These are phyloP conservation scores for Tricholauxania praeusta DNA, from an alignment of 2,888 invertebrate genomes.

Conservation along the genomic window DNA sequence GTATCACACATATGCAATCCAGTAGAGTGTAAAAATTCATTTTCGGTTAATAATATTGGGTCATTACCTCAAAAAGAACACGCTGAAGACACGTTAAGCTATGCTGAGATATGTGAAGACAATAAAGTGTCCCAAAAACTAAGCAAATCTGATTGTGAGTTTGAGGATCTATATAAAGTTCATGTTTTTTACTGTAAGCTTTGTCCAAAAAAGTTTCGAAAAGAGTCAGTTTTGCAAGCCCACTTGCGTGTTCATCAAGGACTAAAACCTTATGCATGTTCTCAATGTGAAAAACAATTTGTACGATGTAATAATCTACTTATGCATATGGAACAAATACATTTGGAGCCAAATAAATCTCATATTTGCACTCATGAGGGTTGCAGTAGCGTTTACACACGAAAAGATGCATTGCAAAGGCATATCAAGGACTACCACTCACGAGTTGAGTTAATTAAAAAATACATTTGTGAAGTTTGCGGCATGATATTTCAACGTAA, in stretches of 20 bases:
- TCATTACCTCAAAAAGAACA: no score
- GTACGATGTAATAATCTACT: not conserved
- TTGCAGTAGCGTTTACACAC: constrained; percentile 11
- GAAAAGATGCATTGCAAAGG: not conserved
- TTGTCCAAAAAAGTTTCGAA: constrained; percentile 19
- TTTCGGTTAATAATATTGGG: no score
- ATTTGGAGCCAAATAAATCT: not conserved
- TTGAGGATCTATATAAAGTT: not conserved
- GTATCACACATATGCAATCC: no score
- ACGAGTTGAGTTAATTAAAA: not conserved
- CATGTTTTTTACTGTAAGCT: not conserved
- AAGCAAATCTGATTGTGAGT: not conserved
- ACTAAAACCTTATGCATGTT: constrained; percentile 15
- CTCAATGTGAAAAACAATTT: constrained; percentile 26
- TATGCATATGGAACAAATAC: constrained; percentile 20
- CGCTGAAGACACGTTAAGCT: not conserved
- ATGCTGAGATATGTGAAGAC: no score
- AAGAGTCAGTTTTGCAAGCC: constrained; percentile 11
- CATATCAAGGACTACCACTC: constrained; percentile 21
- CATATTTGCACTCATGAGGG: constrained; percentile 17
- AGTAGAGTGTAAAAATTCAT: no score
- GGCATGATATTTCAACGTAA: constrained; percentile 40
- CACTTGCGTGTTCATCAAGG: constrained; percentile 20
- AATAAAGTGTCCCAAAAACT: not conserved
- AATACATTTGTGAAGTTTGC: constrained; percentile 42